Evolutionary conservation across 2,113 vertebrate genomes (phyloP).

Genomic region (Perca flavescens): DNA sequence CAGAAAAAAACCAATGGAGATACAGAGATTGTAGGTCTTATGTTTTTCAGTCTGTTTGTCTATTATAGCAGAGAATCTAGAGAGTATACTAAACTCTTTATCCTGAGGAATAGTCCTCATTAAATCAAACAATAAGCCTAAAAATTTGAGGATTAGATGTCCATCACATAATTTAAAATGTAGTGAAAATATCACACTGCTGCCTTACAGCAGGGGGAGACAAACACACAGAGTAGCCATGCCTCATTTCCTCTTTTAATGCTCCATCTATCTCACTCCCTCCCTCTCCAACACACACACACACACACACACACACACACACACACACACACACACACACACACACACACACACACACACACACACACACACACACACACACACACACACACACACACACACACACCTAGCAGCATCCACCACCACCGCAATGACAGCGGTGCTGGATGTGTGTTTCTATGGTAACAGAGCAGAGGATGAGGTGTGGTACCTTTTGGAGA

Average conservation of each 20-base stretch:
- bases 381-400: conserved; percentile 27
- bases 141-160: too few relatives aligned
- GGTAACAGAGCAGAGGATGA: conserved; percentile 68
- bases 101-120: background rate
- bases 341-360: conserved; percentile 21
- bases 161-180: too few relatives aligned
- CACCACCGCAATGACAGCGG: conserved; percentile 56
- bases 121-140: too few relatives aligned
- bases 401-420: conserved; percentile 56
- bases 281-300: conserved; percentile 9
- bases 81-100: background rate
- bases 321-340: conserved; percentile 39
- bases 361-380: conserved; percentile 48
- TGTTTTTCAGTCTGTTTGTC: background rate
- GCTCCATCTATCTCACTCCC: conserved; percentile 17
- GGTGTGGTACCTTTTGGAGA: conserved; percentile 93
- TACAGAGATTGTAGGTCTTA: background rate
- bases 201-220: conserved; percentile 71
- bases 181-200: too few relatives aligned
- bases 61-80: background rate
- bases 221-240: conserved; percentile 52
- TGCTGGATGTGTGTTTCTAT: conserved; percentile 75
- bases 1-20: background rate
- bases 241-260: conserved; percentile 31
- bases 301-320: conserved; percentile 21